Base-by-base conservation (phyloP, 1,140 invertebrate species). In the Maniola jurtina region DNA sequence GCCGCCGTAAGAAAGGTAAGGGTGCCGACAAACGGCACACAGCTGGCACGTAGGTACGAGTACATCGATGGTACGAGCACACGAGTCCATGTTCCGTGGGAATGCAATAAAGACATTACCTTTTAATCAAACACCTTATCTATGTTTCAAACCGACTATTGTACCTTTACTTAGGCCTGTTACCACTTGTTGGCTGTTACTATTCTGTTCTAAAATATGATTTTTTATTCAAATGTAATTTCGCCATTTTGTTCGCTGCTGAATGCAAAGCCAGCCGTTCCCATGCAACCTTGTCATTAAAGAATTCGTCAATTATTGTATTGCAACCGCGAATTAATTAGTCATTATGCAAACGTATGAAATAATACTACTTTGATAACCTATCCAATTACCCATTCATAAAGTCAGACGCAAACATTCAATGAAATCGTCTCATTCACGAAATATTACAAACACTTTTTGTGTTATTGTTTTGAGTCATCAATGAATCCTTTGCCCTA, bases 401-500 rank as follows among this genome's bases (percentile, higher is more conserved):
- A 54, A 36, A 63, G 15, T 33, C 38, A 55, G 15, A 50, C 14
- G 9, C 4, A 48, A 35, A 9, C 13, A 10, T 52, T 61, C 60
- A 25, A 34, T n/a, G 61, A 62, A 63, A 42, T 55, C 60, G 48
- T 55, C 42, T 40, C 60, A 63, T 42, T 54, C 15, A 55, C 13
- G 1, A 45, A 55, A 63, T 63, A 63, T 55, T 48, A 48, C 57
- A 52, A 52, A 14, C 33, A 50, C 40, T 50, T 52, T 52, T 40
- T 55, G 14, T 42, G 16, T 42, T 25, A 73, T 73, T 76, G 74
- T 73, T 65, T 57, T 54, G 64, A 57, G 40, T 63, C 48, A 70
- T 76, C 69, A 76, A 76, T 76, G 74, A 76, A 66, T 76, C 65
- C 75, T 72, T 73, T 70, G 42, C 42, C 42, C 42, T 45, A 45